Conservation (phyloP, 2,888 invertebrate species). For the Doris montereyensis region DNA sequence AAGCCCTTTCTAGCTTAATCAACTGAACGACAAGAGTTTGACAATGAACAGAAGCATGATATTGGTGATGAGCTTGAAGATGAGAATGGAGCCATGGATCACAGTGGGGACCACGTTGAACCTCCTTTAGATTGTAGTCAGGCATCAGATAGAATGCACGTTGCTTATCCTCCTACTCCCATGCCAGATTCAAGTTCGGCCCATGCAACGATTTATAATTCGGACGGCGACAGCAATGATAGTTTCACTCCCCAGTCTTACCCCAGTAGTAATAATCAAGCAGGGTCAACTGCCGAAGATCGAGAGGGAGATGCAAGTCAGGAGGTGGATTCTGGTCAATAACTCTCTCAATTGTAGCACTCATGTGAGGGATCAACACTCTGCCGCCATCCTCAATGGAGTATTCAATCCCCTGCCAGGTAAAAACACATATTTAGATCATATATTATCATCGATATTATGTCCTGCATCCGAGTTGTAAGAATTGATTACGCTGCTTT, state of each 20-base stretch:
- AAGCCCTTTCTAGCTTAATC: conserved; percentile 9
- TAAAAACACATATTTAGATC: too few relatives aligned
- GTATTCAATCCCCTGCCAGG: too few relatives aligned
- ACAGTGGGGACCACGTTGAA: conserved; percentile 30
- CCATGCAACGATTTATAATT: not conserved
- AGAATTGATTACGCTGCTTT: too few relatives aligned
- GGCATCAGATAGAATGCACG: not conserved
- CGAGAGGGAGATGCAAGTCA: conserved; percentile 5
- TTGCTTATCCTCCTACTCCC: not conserved
- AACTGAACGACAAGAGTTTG: conserved; percentile 33
- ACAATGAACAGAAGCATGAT: conserved; percentile 38
- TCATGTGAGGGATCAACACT: too few relatives aligned
- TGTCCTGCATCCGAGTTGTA: too few relatives aligned
- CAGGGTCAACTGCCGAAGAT: conserved; percentile 3
- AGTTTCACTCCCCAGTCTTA: conserved; percentile 39
- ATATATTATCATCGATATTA: too few relatives aligned
- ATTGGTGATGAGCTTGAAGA: conserved; percentile 34
- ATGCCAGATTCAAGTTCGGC: not conserved
- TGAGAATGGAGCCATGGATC: conserved; percentile 38
- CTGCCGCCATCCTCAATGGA: too few relatives aligned
- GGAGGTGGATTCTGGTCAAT: conserved; percentile 27
- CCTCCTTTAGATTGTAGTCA: conserved; percentile 31
- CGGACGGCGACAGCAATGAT: conserved; percentile 39
- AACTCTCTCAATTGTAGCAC: conserved; percentile 36
- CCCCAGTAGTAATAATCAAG: conserved; percentile 12